These are phyloP conservation scores for Eupithecia inturbata DNA, from an alignment of 2,888 invertebrate genomes.

Conservation along the genomic window DNA sequence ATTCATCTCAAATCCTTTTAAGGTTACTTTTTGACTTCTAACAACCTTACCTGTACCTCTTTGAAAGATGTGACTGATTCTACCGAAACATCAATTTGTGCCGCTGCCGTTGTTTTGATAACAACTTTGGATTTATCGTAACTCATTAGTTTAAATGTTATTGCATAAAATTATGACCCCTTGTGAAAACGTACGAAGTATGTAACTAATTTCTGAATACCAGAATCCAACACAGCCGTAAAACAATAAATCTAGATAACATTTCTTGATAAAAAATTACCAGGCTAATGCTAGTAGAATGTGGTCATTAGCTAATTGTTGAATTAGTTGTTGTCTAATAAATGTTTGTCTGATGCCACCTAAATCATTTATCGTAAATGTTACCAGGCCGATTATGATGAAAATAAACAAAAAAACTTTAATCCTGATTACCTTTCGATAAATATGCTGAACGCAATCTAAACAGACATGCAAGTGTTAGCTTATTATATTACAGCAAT, in stretches of 20 bases:
- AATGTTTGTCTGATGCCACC: too few relatives aligned
- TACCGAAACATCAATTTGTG: background rate
- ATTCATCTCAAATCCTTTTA: background rate
- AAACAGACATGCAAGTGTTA: too few relatives aligned
- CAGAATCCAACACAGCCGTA: background rate
- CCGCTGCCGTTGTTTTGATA: background rate
- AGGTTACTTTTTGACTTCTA: background rate
- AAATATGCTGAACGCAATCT: too few relatives aligned
- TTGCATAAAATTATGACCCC: background rate
- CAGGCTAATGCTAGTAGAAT: background rate
- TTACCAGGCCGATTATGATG: too few relatives aligned
- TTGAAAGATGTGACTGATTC: conserved; percentile 2
- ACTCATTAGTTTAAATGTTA: background rate
- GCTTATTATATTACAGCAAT: background rate
- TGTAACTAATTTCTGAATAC: background rate
- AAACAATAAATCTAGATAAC: background rate
- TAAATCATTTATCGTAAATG: too few relatives aligned
- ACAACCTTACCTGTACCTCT: background rate
- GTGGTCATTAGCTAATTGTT: background rate
- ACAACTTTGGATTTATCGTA: background rate
- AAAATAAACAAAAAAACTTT: too few relatives aligned
- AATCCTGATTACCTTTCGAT: too few relatives aligned
- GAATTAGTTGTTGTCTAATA: background rate
- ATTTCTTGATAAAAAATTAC: background rate
- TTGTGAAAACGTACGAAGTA: background rate